Conservation (phyloP, 2,888 invertebrate genomes). For the Abscondita cerata region DNA sequence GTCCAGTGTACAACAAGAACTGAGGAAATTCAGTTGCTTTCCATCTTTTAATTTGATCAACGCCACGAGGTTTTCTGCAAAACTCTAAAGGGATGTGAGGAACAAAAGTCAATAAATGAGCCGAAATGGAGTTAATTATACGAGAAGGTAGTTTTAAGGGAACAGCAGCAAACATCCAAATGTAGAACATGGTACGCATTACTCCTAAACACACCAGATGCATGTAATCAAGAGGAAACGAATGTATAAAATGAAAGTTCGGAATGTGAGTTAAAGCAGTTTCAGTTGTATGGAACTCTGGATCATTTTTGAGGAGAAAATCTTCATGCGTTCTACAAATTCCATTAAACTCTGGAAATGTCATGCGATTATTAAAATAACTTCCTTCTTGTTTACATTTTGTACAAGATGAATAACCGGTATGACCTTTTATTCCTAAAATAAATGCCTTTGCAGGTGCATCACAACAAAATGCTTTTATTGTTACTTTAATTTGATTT, state of each 20-base stretch:
- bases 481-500: background rate
- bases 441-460: constrained; percentile 25
- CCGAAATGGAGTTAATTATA: background rate
- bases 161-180: constrained; percentile 6
- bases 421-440: constrained; percentile 17
- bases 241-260: background rate
- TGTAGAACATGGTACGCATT: background rate
- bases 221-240: constrained; percentile 11
- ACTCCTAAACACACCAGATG: constrained; percentile 10
- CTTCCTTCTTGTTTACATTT: constrained; percentile 21
- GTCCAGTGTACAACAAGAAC: constrained; percentile 30
- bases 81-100: background rate
- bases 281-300: background rate
- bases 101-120: background rate
- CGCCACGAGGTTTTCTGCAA: constrained; percentile 24
- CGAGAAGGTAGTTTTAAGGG: background rate
- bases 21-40: constrained; percentile 32
- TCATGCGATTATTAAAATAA: constrained; percentile 12
- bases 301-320: background rate
- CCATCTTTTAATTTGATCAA: constrained; percentile 28
- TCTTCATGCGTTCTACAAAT: background rate
- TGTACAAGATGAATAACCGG: constrained; percentile 21
- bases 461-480: constrained; percentile 32
- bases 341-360: constrained; percentile 2
- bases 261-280: background rate